Conservation (phyloP, 2,888 invertebrate genomes). For the Byasa hedistus region DNA sequence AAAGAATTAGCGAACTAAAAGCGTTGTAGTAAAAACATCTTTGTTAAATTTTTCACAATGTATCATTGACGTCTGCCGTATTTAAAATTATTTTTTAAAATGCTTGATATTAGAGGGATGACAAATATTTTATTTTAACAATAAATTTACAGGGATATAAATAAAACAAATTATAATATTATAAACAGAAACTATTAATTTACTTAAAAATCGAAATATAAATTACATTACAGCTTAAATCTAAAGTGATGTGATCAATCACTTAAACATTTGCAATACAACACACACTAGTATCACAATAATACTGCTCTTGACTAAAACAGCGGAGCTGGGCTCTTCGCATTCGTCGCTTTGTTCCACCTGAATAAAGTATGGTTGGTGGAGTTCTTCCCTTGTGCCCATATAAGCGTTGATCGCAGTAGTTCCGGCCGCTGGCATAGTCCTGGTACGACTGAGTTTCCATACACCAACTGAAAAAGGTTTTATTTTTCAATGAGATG, state of each 20-base stretch:
- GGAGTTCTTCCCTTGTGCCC: slow-evolving; percentile 46
- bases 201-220: slow-evolving; percentile 13
- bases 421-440: slow-evolving; percentile 39
- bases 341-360: slow-evolving; percentile 55
- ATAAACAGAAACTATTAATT: slow-evolving; percentile 13
- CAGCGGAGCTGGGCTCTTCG: slow-evolving; percentile 56
- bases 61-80: too few species aligned
- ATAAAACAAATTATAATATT: slow-evolving; percentile 1
- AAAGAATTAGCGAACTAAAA: too few species aligned
- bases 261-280: slow-evolving; percentile 46
- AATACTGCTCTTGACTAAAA: slow-evolving; percentile 59
- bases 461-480: slow-evolving; percentile 58
- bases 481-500: not conserved
- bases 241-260: slow-evolving; percentile 21
- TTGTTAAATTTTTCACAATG: too few species aligned
- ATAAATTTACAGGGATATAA: slow-evolving; percentile 6
- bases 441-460: slow-evolving; percentile 60
- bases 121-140: not conserved
- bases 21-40: too few species aligned
- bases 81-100: too few species aligned
- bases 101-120: too few species aligned
- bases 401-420: slow-evolving; percentile 47
- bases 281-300: slow-evolving; percentile 55
- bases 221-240: slow-evolving; percentile 13
- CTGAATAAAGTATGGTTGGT: slow-evolving; percentile 53